Base-by-base conservation (phyloP, 2,888 invertebrate genomes). In the Epistrophella euchroma region DNA sequence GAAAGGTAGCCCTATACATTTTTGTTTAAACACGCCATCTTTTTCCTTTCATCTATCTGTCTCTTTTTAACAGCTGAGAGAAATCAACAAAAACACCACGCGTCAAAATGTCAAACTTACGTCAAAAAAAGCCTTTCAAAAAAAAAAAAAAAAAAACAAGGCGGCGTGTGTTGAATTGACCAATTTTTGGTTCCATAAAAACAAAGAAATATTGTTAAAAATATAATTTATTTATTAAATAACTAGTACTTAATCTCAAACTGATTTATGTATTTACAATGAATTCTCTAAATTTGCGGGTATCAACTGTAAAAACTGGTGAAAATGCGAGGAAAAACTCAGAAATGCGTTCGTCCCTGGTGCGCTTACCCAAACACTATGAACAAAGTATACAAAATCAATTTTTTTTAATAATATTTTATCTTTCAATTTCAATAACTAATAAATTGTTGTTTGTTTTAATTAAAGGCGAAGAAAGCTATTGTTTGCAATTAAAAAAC, bases 291-390 rank as follows among this genome's bases (percentile, higher is more conserved):
- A 90, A 88, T 87, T 80, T 90, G 47, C 88, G 90, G 10, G 89
- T 90, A 13, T 90, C 90, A 9, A 88, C 90, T 0, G 89, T 89
- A 0, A 90, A 90, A 82, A 88, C 89, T 25, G 89, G 88, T 13
- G 90, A 90, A 77, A 89, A 89, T 88, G 76, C 89, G 0, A 89
- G 88, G 70, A 91, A 90, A 83, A 90, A 90, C 83, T 88, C 90
- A 1, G 90, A 90, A 88, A 89, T 90, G 84, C 88, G 90, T 17
- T 88, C 89, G 2, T 71, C 89, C 0, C 64, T 89, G 19, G 88
- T 89, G n/a, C 11, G 56, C 25, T 75, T 90, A 70, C 90, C 90
- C 40, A 87, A 88, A 52, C 84, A 88, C 64, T 89, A 89, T 76
- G 86, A 88, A 71, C 79, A 76, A 72, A 88, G 89, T 90, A 88